phyloP scores from a whole-genome alignment of 1,140 invertebrate genomes.

The Cherax quadricarinatus region DNA sequence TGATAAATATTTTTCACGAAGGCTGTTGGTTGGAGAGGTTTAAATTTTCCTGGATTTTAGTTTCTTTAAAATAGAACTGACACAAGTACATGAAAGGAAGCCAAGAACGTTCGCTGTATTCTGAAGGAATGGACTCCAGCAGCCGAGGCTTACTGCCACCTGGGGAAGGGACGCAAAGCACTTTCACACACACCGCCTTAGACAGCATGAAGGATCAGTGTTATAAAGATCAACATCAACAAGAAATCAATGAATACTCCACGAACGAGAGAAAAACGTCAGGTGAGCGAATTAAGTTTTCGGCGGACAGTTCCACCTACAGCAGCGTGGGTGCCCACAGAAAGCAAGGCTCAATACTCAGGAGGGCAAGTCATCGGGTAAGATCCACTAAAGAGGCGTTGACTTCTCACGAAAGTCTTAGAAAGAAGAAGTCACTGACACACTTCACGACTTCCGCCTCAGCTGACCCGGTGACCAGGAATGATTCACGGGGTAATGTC shows the following conservation, averaged over 20 bases:
- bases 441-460: background rate
- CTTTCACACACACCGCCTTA: background rate
- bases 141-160: background rate
- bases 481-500: constrained; percentile 31
- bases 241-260: background rate
- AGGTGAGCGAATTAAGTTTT: background rate
- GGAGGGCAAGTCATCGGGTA: constrained; percentile 28
- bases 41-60: too few relatives aligned
- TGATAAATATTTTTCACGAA: too few relatives aligned
- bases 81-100: too few relatives aligned
- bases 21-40: too few relatives aligned
- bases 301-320: constrained; percentile 6
- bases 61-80: too few relatives aligned
- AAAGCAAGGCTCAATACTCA: constrained; percentile 2
- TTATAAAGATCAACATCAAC: background rate
- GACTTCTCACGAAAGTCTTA: background rate
- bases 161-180: background rate
- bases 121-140: constrained; percentile 1
- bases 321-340: background rate
- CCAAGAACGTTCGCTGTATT: background rate
- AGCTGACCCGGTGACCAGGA: background rate
- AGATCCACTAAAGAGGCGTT: background rate
- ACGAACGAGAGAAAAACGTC: background rate
- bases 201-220: background rate
- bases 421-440: constrained; percentile 9